Evolutionary conservation across 2,888 invertebrate genomes (phyloP), one percentile per base, ranked within the genome.

Genomic region (Drosophila basisetae): DNA sequence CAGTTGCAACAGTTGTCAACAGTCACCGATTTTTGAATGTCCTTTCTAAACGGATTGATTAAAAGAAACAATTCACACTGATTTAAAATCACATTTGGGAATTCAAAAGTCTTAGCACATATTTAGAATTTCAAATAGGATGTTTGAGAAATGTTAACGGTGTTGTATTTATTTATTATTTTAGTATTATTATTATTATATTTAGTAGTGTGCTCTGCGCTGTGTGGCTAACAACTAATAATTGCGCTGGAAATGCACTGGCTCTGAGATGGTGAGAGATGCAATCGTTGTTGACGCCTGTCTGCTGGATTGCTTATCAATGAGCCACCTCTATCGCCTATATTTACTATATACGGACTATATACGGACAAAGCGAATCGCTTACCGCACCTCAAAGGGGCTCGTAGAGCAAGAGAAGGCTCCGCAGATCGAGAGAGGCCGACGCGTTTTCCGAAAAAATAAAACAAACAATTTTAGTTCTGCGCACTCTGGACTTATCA

Each of bases 191-290:
- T n/a, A n/a, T n/a, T n/a, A n/a, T n/a, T n/a, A n/a, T n/a, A n/a
- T n/a, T n/a, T n/a, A n/a, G n/a, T n/a, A n/a, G n/a, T n/a, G n/a
- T n/a, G n/a, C 73, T 47, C 71, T 74, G 65, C 54, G 85, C 59
- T 65, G 28, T 56, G 37, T 68, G 77, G 72, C 66, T 74, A 64
- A 58, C 73, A 76, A 85, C 78, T 80, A 76, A 83, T 80, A 76
- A 84, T 75, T 83, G 66, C 65, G 58, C 53, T 72, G 65, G 49
- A 72, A 82, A 65, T 83, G 83, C 85, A 76, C 41, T 68, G 78
- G n/a, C 43, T 59, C 35, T 56, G 58, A 9, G 11, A n/a, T 61
- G 28, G 37, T 33, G 60, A 35, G 30, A 79, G 68, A 79, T 79
- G 80, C 80, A 82, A 62, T 39, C 61, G 71, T n/a, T 64, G 66